These are phyloP conservation scores for Drosophila tristis DNA, from an alignment of 1,140 invertebrate species.

Conservation along the genomic window DNA sequence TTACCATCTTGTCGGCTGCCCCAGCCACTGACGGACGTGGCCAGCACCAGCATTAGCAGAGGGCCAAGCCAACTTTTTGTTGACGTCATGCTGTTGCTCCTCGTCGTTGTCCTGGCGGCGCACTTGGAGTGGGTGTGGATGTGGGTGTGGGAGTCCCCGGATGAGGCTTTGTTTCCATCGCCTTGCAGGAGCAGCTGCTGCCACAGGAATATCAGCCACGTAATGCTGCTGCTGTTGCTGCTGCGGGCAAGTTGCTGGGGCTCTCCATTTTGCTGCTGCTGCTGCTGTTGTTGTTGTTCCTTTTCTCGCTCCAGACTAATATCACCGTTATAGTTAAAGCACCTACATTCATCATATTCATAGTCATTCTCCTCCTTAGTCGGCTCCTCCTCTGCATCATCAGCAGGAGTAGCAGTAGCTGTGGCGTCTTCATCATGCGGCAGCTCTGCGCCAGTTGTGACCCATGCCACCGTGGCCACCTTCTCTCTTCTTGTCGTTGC, in stretches of 20 bases:
- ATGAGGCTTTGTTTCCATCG: not conserved
- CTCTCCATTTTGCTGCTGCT: conserved; percentile 34
- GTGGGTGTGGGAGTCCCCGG: conserved; percentile 23
- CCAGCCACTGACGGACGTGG: conserved; percentile 76
- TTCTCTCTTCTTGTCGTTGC: conserved; percentile 55
- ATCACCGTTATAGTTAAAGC: conserved; percentile 83
- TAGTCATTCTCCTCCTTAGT: conserved; percentile 37
- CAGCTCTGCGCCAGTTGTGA: conserved; percentile 58
- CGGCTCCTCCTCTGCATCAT: conserved; percentile 32
- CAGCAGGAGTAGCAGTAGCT: conserved; percentile 25
- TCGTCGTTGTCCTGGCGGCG: conserved; percentile 19
- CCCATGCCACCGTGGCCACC: conserved; percentile 31
- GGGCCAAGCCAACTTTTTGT: conserved; percentile 73
- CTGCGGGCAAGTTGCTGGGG: conserved; percentile 54
- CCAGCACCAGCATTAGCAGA: conserved; percentile 72
- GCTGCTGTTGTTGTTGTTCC: conserved; percentile 7
- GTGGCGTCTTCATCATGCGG: conserved; percentile 49
- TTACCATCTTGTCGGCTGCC: conserved; percentile 80
- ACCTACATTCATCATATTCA: conserved; percentile 81
- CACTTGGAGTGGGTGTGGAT: conserved; percentile 6
- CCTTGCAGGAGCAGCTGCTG: conserved; percentile 58
- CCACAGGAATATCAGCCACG: conserved; percentile 78
- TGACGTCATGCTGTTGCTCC: conserved; percentile 60
- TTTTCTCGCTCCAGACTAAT: conserved; percentile 63
- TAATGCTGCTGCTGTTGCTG: conserved; percentile 50